Evolutionary conservation across 2,113 vertebrate genomes (phyloP).

Genomic region (Lamprologus sp.): DNA sequence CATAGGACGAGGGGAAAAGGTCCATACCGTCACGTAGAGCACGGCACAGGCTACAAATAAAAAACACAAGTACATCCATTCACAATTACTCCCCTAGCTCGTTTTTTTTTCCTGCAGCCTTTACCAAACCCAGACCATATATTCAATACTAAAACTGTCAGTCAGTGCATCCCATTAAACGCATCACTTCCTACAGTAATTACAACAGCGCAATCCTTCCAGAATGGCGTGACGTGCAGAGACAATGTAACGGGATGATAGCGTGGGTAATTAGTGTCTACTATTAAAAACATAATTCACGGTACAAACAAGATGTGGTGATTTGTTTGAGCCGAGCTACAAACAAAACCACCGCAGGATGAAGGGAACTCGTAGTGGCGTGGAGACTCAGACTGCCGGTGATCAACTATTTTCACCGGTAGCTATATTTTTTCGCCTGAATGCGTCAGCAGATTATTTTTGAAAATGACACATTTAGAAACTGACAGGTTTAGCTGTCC

Average conservation of each 20-base stretch:
- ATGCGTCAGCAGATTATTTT: not conserved
- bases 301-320: not conserved
- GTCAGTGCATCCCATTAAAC: not conserved
- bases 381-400: not conserved
- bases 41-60: not conserved
- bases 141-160: not conserved
- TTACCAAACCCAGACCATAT: not conserved
- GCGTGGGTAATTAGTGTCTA: constrained; percentile 20
- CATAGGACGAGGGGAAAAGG: not conserved
- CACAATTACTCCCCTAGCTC: not conserved
- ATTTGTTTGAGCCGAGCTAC: not conserved
- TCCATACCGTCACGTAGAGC: not conserved
- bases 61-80: not conserved
- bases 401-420: not conserved
- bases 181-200: constrained; percentile 16
- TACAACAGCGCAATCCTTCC: not conserved
- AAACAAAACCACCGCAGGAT: not conserved
- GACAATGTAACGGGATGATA: not conserved
- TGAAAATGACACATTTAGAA: not conserved
- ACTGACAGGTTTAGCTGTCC: not conserved
- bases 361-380: not conserved
- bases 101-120: not conserved
- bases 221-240: not conserved
- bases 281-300: constrained; percentile 11
- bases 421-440: not conserved